Evolutionary conservation across 2,888 invertebrate species (phyloP).

Genomic region (Thymelicus sylvestris): DNA sequence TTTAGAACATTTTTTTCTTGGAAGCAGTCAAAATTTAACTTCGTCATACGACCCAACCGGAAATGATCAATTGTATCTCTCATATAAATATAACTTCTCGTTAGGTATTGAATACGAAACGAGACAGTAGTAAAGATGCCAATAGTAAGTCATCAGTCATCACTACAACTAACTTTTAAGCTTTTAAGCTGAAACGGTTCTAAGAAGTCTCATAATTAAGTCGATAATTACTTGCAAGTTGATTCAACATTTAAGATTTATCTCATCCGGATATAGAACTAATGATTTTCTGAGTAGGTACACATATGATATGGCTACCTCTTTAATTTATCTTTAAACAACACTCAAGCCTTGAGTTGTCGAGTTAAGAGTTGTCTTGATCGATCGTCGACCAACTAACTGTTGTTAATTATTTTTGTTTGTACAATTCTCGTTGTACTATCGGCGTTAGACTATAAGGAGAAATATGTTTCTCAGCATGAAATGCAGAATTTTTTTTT

Average conservation of each 20-base stretch:
- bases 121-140: conserved; percentile 1
- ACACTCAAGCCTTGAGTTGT: conserved; percentile 27
- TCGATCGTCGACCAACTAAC: conserved; percentile 29
- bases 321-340: conserved; percentile 23
- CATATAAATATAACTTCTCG: neutral
- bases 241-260: conserved; percentile 26
- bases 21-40: neutral
- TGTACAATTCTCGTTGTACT: neutral
- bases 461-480: too few species aligned
- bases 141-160: conserved; percentile 1
- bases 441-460: neutral
- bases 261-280: conserved; percentile 28
- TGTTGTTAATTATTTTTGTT: conserved; percentile 33
- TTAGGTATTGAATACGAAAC: conserved; percentile 1
- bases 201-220: conserved; percentile 2
- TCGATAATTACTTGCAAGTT: neutral
- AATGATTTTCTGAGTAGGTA: conserved; percentile 23
- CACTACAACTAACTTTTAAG: neutral
- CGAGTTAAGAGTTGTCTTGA: conserved; percentile 20
- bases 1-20: neutral
- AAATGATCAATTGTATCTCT: neutral
- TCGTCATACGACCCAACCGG: neutral
- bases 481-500: too few species aligned
- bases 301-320: conserved; percentile 21
- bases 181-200: neutral